phyloP scores from a whole-genome alignment of 1,140 invertebrate species.

The Neodiprion virginianus region DNA sequence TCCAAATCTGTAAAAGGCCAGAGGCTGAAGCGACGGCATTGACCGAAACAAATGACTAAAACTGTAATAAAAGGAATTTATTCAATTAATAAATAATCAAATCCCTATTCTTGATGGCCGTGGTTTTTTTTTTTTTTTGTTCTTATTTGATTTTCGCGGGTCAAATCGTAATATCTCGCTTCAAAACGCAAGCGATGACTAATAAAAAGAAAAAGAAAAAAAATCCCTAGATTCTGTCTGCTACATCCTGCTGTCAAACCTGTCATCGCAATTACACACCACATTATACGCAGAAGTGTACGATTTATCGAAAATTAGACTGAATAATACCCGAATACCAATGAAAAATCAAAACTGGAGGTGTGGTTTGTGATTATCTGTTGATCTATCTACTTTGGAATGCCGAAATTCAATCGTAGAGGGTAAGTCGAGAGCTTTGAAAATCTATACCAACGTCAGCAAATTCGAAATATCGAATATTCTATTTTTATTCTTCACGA shows the following conservation, averaged over 20 bases:
- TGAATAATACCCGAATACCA: conserved; percentile 18
- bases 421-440: neutral
- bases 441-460: neutral
- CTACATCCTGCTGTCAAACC: conserved; percentile 39
- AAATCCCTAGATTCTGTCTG: conserved; percentile 40
- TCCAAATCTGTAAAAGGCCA: neutral
- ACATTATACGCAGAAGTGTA: conserved; percentile 26
- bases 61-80: neutral
- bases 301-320: conserved; percentile 11
- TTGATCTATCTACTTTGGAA: neutral
- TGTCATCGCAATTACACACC: conserved; percentile 22
- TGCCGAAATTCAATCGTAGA: neutral
- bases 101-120: neutral
- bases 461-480: conserved; percentile 3
- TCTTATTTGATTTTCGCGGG: neutral
- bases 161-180: neutral
- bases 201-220: conserved; percentile 11
- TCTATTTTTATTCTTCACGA: neutral
- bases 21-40: neutral
- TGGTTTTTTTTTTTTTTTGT: neutral
- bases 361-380: neutral
- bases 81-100: neutral
- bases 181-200: neutral
- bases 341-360: conserved; percentile 20
- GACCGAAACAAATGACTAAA: neutral